Base-by-base conservation (phyloP, 2,113 vertebrate genomes). In the Rutilus rutilus region DNA sequence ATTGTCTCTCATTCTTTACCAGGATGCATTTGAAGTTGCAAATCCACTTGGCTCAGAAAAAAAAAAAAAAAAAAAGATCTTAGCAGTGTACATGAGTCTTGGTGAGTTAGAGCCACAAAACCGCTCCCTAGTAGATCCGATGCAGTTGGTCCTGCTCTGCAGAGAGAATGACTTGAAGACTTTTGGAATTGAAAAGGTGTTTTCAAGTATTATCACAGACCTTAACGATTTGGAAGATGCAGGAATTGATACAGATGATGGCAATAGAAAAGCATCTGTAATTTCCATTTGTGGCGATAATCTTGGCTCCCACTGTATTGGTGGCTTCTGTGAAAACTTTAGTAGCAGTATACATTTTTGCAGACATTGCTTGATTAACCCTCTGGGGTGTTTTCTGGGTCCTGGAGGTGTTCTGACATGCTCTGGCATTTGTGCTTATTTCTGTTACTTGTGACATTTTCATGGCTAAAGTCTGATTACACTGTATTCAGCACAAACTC, bases 191-290 rank as follows among this genome's bases (percentile, higher is more conserved):
- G 33, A 69, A 3, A 69, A 69, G 65, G 33, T 39, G 65, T 69
- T 69, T 69, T 69, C 65, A 7, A 69, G 6, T 39, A 69, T 39
- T 69, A 69, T 69, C 17, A 69, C 33, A 39, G 65, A 69, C 5
- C 65, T 69, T 7, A 69, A 69, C 21, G 14, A 69, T 69, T 69
- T 33, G 30, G 65, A 69, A 69, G 27, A 69, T 69, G 17, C 30
- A 36, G 65, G 65, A 15, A 69, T 69, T 69, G 65, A 69, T 69
- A 69, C 65, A 69, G 65, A 69, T 69, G 14, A 42, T 71, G 67
- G 19, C 67, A 42, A 21, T 39, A 42, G 7, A 42, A 71, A 39
- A 21, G 67, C 67, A 39, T 42, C 36, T 71, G 19, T 42, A 39
- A 71, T 71, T 71, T 71, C 33, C 67, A 71, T 39, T 71, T 71